Conservation (phyloP, 2,113 vertebrate species). For the Microtus pennsylvanicus region DNA sequence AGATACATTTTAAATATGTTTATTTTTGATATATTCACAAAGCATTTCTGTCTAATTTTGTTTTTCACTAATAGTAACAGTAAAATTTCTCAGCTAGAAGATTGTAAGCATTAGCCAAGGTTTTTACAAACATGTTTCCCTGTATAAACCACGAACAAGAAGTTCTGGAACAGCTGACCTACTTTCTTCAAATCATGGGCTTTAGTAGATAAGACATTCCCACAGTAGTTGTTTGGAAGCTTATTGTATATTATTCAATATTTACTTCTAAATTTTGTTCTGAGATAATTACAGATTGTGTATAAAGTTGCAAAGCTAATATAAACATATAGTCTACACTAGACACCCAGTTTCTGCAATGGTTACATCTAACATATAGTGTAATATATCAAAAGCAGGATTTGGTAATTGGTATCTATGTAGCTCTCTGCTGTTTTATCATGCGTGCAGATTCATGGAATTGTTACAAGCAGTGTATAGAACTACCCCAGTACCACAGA, state of each 20-base stretch:
- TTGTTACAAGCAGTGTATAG: neutral
- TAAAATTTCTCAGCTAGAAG: conserved; percentile 6
- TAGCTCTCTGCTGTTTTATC: conserved; percentile 1
- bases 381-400: neutral
- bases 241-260: neutral
- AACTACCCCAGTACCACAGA: neutral
- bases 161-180: neutral
- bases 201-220: neutral
- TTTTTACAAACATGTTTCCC: neutral
- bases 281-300: neutral
- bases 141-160: neutral
- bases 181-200: conserved; percentile 5
- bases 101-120: neutral
- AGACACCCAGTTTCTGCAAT: neutral
- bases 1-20: conserved; percentile 36
- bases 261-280: neutral
- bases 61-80: neutral
- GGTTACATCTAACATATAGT: conserved; percentile 1
- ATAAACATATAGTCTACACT: neutral
- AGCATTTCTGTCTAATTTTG: neutral
- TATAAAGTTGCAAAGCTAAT: neutral
- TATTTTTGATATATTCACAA: neutral
- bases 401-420: neutral
- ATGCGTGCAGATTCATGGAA: neutral
- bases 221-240: neutral